phyloP scores from a whole-genome alignment of 2,888 invertebrate genomes.

The Acleris cristana region DNA sequence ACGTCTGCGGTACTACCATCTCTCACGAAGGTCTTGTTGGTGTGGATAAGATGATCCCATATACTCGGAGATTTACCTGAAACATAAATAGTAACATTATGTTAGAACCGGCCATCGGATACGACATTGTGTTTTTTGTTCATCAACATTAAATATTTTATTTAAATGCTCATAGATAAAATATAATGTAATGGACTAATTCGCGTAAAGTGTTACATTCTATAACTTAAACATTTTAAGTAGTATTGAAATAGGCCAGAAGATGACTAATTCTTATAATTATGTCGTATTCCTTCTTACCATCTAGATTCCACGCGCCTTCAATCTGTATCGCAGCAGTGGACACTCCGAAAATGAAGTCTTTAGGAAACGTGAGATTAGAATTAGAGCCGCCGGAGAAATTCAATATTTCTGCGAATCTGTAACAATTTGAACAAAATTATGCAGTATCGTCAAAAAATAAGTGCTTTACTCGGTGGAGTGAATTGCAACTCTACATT shows the following conservation, averaged over 20 bases:
- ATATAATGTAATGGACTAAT: no score
- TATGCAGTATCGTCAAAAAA: no score
- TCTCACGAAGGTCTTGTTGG: conserved; percentile 76
- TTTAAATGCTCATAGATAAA: no score
- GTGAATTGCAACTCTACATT: no score
- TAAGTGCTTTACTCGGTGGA: no score
- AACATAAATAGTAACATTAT: conserved; percentile 40
- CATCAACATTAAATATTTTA: no score
- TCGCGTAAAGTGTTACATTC: no score
- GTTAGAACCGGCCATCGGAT: no score
- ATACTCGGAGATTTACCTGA: conserved; percentile 86
- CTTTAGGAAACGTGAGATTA: conserved; percentile 79
- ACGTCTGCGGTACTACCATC: conserved; percentile 85
- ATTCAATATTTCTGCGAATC: conserved; percentile 59
- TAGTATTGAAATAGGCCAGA: not conserved
- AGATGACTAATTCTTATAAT: not conserved
- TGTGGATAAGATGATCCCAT: conserved; percentile 84
- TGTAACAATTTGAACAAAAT: conserved; percentile 47
- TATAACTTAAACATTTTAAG: no score
- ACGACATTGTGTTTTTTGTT: no score
- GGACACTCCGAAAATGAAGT: conserved; percentile 85
- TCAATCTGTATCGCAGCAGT: conserved; percentile 86
- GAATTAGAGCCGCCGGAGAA: conserved; percentile 71
- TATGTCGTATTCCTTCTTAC: conserved; percentile 47
- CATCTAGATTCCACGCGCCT: conserved; percentile 82